A percentile compares a stretch with the other conserved stretches of the same genome.
Evolutionary conservation across 1,140 invertebrate genomes (phyloP).

Genomic region (Heliconius melpomene): DNA sequence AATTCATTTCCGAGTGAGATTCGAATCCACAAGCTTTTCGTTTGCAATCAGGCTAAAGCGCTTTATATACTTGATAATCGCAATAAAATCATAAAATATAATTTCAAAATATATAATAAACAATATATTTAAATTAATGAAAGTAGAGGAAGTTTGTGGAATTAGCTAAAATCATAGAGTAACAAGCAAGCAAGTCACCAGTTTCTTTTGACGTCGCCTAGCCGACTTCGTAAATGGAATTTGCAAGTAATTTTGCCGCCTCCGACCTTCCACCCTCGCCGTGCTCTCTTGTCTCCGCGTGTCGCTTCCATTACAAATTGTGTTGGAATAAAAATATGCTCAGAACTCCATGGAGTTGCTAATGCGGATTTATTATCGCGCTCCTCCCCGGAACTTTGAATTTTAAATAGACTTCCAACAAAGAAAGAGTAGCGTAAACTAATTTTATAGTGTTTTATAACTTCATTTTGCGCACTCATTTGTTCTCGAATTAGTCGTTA

Average conservation of each 20-base stretch:
- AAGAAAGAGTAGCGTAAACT: slow-evolving; percentile 21
- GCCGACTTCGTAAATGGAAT: slow-evolving; percentile 76
- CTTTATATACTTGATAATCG: too few species aligned
- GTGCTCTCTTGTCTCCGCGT: slow-evolving; percentile 76
- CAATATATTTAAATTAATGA: slow-evolving; percentile 8
- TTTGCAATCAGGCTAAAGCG: too few species aligned
- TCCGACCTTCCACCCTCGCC: slow-evolving; percentile 53
- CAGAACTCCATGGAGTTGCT: slow-evolving; percentile 54
- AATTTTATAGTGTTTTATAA: slow-evolving; percentile 32
- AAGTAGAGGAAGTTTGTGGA: slow-evolving; percentile 16
- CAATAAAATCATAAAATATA: too few species aligned
- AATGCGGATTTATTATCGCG: slow-evolving; percentile 38
- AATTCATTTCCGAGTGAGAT: too few species aligned
- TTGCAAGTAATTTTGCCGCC: slow-evolving; percentile 76
- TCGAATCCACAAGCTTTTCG: too few species aligned
- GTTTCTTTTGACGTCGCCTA: slow-evolving; percentile 61
- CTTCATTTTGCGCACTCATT: slow-evolving; percentile 23
- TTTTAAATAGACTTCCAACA: slow-evolving; percentile 35
- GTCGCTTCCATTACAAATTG: slow-evolving; percentile 80
- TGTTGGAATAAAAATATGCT: slow-evolving; percentile 80
- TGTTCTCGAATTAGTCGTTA: slow-evolving; percentile 4
- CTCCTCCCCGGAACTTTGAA: slow-evolving; percentile 31
- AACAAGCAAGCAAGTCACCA: slow-evolving; percentile 43
- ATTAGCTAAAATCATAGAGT: slow-evolving; percentile 37
- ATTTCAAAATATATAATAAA: background rate